Conservation (phyloP, 2,797 vertebrate species). For the Sebastolobus altivelis region DNA sequence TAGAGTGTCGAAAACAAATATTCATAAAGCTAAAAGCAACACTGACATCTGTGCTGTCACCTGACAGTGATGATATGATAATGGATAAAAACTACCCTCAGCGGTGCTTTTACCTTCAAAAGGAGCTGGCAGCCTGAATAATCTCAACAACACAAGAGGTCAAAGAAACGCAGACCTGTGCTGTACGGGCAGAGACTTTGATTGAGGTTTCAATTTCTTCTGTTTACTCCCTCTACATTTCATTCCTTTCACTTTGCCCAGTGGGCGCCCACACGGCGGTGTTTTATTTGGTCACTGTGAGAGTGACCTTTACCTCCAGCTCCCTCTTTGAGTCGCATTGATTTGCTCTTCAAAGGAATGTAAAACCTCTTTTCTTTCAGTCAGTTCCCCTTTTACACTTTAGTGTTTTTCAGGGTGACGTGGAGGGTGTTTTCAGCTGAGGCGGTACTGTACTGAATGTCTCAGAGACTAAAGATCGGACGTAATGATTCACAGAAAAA, state of each 20-base stretch:
- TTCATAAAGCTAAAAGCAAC: neutral
- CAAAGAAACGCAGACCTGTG: neutral
- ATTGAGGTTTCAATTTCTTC: conserved; percentile 1
- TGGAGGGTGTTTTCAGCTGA: neutral
- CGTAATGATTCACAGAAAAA: neutral
- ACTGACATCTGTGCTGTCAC: neutral
- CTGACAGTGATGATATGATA: neutral
- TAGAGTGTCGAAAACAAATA: neutral
- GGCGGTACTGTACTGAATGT: neutral
- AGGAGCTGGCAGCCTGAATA: neutral
- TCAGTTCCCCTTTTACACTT: neutral
- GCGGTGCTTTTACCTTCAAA: neutral
- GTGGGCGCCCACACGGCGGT: neutral
- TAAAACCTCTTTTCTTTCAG: conserved; percentile 12
- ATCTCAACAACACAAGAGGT: neutral
- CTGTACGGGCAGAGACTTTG: neutral
- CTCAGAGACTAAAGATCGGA: neutral
- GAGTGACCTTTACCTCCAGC: conserved; percentile 55
- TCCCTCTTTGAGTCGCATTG: conserved; percentile 39
- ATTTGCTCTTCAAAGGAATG: conserved; percentile 53
- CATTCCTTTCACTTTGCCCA: conserved; percentile 16
- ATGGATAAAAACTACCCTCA: neutral
- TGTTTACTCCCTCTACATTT: neutral
- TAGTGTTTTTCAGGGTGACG: neutral
- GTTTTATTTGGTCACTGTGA: conserved; percentile 6